Conservation (phyloP, 2,888 invertebrate species). For the Girardia tigrina region DNA sequence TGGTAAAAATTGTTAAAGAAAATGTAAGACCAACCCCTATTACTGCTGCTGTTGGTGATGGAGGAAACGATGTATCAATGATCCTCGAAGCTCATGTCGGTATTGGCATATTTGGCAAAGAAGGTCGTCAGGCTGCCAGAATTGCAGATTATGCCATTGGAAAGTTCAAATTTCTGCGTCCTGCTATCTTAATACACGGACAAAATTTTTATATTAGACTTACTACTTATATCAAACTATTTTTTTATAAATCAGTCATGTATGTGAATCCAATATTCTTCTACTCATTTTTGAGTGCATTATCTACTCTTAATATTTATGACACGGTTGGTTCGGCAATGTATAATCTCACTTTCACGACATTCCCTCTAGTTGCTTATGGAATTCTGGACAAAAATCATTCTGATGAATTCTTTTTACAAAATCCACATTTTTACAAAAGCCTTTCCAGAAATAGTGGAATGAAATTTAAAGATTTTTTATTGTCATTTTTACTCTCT, state of each 20-base stretch:
- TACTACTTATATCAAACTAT: conserved; percentile 64
- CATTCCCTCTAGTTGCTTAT: conserved; percentile 61
- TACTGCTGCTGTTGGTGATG: conserved; percentile 86
- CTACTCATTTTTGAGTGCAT: conserved; percentile 51
- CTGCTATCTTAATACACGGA: conserved; percentile 43
- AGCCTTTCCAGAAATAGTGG: neutral
- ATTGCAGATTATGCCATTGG: conserved; percentile 75
- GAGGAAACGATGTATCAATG: conserved; percentile 94
- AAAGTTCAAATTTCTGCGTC: conserved; percentile 59
- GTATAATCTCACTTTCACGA: conserved; percentile 65
- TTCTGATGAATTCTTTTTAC: conserved; percentile 53
- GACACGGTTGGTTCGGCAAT: conserved; percentile 63
- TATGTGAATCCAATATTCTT: conserved; percentile 59
- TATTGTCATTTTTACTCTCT: neutral
- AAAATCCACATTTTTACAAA: conserved; percentile 60
- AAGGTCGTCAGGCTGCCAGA: conserved; percentile 57
- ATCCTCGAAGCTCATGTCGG: conserved; percentile 61
- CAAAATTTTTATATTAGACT: conserved; percentile 68
- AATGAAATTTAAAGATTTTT: neutral
- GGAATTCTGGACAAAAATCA: conserved; percentile 66
- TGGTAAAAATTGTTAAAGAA: conserved; percentile 67
- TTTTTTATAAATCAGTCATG: conserved; percentile 71
- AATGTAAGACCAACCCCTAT: conserved; percentile 56
- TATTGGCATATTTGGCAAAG: conserved; percentile 53
- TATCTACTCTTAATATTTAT: conserved; percentile 56